Evolutionary conservation across 2,113 vertebrate species (phyloP), one percentile per base, ranked within the genome.

Genomic region (Eclectus roratus): DNA sequence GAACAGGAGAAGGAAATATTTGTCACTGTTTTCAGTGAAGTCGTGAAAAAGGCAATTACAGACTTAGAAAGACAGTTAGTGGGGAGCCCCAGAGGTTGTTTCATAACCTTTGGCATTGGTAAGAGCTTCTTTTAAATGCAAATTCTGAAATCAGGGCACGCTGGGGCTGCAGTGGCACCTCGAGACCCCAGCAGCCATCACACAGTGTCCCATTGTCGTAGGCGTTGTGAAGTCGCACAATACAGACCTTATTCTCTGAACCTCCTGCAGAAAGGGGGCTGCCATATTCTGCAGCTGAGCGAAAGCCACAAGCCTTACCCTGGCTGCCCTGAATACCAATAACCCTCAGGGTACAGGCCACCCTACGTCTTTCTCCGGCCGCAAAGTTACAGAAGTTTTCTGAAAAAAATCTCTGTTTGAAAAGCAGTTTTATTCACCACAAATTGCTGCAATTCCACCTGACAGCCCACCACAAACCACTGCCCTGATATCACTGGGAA

Each of bases 81-180:
- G 3, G 8, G 35, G 27, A 66, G 39, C 35, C 21, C 25, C 31
- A 43, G 25, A 17, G 7, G 1, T 4, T 2, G 8, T 23, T 89
- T 37, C 37, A 2, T 27, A 63, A 47, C 46, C 35, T 55, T 21
- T 9, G 4, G 29, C 66, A 20, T 17, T 4, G 2, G 20, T 13
- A 73, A 41, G 13, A 8, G 31, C 52, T 61, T 12, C 35, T 79
- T 84, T 61, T 7, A 68, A 73, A 84, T 29, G 72, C 39, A 33
- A 24, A 72, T 66, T 16, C 2, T 2, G 7, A 52, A 52, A 27
- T 1, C 23, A 1, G 53, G 0, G 2, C 33, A 7, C 2, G 7
- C 31, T 9, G 14, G 1, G 35, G 35, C 65, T 23, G 61, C 46
- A 10, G 56, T 1, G 18, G 39, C 14, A 25, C 65, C 49, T 19